Evolutionary conservation across 2,797 vertebrate genomes (phyloP).

Genomic region (Protosalanx chinensis): DNA sequence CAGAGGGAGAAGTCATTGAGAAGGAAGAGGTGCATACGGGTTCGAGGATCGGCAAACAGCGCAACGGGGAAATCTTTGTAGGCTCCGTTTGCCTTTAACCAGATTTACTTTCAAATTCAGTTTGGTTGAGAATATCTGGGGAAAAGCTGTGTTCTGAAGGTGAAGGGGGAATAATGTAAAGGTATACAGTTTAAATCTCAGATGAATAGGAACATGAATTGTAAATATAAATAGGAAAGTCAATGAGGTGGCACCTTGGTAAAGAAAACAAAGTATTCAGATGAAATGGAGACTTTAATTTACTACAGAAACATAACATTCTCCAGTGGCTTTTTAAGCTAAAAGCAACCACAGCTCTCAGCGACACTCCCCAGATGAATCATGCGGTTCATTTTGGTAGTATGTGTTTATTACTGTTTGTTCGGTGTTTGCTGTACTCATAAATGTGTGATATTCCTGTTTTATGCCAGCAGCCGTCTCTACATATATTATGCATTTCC

Average conservation of each 20-base stretch:
- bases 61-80: conserved; percentile 18
- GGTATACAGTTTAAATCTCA: conserved; percentile 45
- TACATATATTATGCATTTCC: conserved; percentile 49
- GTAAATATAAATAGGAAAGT: background rate
- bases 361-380: conserved; percentile 37
- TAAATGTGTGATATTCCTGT: conserved; percentile 19
- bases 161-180: conserved; percentile 22
- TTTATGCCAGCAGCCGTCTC: conserved; percentile 32
- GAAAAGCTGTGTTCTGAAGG: too few relatives aligned
- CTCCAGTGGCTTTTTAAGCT: background rate
- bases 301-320: background rate
- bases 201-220: conserved; percentile 35
- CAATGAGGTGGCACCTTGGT: conserved; percentile 3
- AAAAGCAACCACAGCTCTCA: conserved; percentile 19
- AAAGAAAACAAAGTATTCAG: conserved; percentile 32
- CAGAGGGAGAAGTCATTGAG: background rate
- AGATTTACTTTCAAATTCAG: conserved; percentile 40
- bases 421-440: conserved; percentile 38
- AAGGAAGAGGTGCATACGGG: background rate
- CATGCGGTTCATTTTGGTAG: conserved; percentile 42
- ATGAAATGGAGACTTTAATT: conserved; percentile 28
- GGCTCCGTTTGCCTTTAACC: conserved; percentile 47
- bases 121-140: too few relatives aligned
- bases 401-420: conserved; percentile 39
- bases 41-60: conserved; percentile 17